Evolutionary conservation across 2,113 vertebrate genomes (phyloP), one percentile per base, ranked within the genome.

Genomic region (Ia io): DNA sequence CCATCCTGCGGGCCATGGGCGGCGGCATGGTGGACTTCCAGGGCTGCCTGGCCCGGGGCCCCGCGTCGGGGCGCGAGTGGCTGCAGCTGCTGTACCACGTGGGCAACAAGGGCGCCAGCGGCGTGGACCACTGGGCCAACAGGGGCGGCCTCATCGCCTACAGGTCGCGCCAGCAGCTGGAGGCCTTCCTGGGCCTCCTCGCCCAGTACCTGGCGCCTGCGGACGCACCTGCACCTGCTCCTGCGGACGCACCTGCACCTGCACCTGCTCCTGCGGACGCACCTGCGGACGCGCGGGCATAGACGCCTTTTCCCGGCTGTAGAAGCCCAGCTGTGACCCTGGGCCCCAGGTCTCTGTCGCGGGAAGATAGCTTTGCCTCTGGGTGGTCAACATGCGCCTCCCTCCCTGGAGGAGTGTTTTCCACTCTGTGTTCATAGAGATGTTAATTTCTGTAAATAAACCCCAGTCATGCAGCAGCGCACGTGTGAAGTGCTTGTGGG

Each of bases 91-190:
- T 98, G 76, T 99, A 99, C 86, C 98, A 99, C 63, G 90, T 97
- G 95, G 97, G 98, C 3, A 70, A 94, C 5, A 3, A 94, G 16
- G 98, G 97, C 20, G 91, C 97, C 32, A 88, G 96, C 13, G 99
- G 99, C 17, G 98, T 98, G 6, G 99, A 99, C 49, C 96, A 93
- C 93, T 99, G 99, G 99, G 99, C 99, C 53, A 99, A 99, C 97
- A 97, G 94, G 2, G 99, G 99, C 0, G 99, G 99, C 76, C 97
- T 99, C 44, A 98, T 99, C 78, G 99, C 99, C 0, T 99, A 98
- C 84, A 93, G 97, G 69, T 98, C 96, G 28, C 82, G 83, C 91
- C 37, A 95, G 76, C 88, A 35, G 67, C 93, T 98, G 85, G 97
- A 96, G 77, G 18, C 4, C 0, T 98, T 98, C 85, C 91, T 98